Base-by-base conservation (phyloP, 1,140 invertebrate species). In the Brevipalpus yothersi region DNA sequence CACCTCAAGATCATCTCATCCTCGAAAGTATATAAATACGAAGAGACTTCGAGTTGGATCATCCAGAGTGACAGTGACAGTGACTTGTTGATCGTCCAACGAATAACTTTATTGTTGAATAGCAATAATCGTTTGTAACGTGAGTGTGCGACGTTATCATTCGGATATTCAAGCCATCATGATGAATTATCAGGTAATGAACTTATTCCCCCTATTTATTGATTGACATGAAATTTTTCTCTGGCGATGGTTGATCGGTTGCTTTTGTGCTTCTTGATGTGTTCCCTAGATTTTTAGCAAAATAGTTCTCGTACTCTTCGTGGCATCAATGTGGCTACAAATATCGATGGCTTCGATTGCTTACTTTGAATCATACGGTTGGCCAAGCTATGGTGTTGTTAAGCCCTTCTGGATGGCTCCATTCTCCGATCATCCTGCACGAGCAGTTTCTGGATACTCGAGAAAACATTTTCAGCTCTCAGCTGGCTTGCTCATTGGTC, bases 311-410 rank as follows among this genome's bases (percentile, higher is more conserved):
- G n/a, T n/a, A 8, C n/a, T 51, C 8, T 56, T 55, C 10, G n/a
- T 55, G 23, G 15, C 21, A 12, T 19, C 39, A 5, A 10, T n/a
- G 15, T 31, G 15, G 39, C 7, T 55, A 2, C 8, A 15, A 19
- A 12, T 31, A 11, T 31, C 15, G 13, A 21, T 19, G 21, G 55
- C 57, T 43, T 64, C 63, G 19, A 63, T 64, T 41, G 63, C 61
- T 41, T 64, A 64, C 41, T 64, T 64, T 60, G 63, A 64, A 43
- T 45, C 41, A 3, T 64, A 63, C 39, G 63, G 63, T 41, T 64
- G 63, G 63, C 63, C 63, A 47, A 43, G 56, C 15, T 64, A 64
- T 58, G 63, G 63, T 0, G 63, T 64, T 39, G 63, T 64, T 19
- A 64, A 64, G 39, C 63, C 63, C 17, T 64, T 64, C 39, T 64